Conservation (phyloP, 2,888 invertebrate genomes). For the Rhagonycha fulva region DNA sequence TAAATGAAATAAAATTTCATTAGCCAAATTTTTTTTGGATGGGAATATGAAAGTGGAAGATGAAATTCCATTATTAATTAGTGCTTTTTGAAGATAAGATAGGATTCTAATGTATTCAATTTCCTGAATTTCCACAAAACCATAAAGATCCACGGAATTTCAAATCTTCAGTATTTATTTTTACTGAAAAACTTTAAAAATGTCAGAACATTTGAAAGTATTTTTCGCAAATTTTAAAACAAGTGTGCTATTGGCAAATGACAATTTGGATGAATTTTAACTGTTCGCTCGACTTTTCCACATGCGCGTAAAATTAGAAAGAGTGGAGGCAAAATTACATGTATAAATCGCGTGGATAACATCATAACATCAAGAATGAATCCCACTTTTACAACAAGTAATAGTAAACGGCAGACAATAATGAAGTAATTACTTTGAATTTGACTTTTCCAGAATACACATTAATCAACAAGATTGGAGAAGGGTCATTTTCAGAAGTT, state of each 20-base stretch:
- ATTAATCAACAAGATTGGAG: slow-evolving; percentile 67
- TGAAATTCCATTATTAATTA: no score
- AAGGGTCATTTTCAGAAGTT: slow-evolving; percentile 72
- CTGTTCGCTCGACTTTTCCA: neutral
- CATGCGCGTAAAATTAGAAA: neutral
- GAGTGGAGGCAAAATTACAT: neutral
- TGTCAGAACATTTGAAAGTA: neutral
- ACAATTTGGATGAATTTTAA: neutral
- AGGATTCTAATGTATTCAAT: no score
- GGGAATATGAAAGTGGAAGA: no score
- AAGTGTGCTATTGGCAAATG: neutral
- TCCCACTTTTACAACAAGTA: slow-evolving; percentile 18
- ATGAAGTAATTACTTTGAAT: neutral
- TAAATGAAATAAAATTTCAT: no score
- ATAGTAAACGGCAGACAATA: neutral
- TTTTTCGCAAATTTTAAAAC: neutral
- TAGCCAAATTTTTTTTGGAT: no score
- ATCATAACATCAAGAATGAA: slow-evolving; percentile 8
- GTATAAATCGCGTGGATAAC: neutral
- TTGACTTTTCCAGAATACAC: slow-evolving; percentile 60
- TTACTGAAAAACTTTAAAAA: no score
- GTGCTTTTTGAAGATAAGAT: no score
- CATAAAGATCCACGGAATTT: neutral
- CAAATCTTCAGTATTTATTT: no score
- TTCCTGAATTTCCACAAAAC: no score